These are phyloP conservation scores for Trichonephila inaurata DNA, from an alignment of 1,140 invertebrate species.

Conservation along the genomic window DNA sequence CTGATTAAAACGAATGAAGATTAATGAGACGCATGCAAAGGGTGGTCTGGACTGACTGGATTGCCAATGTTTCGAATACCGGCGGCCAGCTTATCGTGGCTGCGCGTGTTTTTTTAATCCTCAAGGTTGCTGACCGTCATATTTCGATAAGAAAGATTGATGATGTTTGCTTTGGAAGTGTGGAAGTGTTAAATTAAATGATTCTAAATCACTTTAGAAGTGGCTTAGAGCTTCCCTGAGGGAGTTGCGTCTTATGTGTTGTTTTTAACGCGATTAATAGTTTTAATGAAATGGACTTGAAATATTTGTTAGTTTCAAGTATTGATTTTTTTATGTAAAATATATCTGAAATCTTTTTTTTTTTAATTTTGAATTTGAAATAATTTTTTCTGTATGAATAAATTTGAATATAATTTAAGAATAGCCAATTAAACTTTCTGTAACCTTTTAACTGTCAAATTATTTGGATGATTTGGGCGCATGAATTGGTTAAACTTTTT, in stretches of 20 bases:
- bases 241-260: neutral
- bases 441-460: too few species aligned
- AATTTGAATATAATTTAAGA: too few species aligned
- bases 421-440: too few species aligned
- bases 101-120: neutral
- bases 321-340: too few species aligned
- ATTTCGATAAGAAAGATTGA: conserved; percentile 37
- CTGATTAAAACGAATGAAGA: conserved; percentile 68
- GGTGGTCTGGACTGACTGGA: neutral
- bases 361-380: too few species aligned
- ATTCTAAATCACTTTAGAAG: conserved; percentile 14
- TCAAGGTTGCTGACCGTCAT: conserved; percentile 25
- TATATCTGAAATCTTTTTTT: too few species aligned
- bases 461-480: too few species aligned
- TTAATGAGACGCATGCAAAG: conserved; percentile 49
- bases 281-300: too few species aligned
- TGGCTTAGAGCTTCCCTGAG: neutral
- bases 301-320: too few species aligned
- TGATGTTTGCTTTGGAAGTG: neutral
- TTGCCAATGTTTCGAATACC: neutral
- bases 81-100: neutral
- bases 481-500: too few species aligned
- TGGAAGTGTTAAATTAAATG: neutral
- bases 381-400: too few species aligned
- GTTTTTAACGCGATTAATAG: too few species aligned